These are phyloP conservation scores for Tuta absoluta DNA, from an alignment of 2,888 invertebrate genomes.

Conservation along the genomic window DNA sequence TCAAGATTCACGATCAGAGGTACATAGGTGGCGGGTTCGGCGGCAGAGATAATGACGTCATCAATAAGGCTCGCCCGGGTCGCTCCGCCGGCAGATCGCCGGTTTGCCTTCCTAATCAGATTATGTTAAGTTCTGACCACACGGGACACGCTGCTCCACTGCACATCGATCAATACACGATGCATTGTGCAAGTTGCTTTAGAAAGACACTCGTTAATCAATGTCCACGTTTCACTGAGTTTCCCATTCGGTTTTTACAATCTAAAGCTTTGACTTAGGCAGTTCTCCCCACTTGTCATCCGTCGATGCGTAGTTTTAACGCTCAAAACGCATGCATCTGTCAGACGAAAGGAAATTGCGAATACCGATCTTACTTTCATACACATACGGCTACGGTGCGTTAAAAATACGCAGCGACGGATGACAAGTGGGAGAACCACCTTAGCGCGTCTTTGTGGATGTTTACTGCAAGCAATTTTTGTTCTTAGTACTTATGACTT, in stretches of 20 bases:
- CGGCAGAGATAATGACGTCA: constrained; percentile 37
- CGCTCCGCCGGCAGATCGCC: constrained; percentile 26
- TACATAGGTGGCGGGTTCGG: constrained; percentile 26
- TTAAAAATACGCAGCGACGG: too few relatives aligned
- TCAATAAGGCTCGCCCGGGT: constrained; percentile 35
- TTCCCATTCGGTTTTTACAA: not conserved
- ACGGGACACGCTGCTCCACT: constrained; percentile 38
- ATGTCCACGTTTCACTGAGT: constrained; percentile 7
- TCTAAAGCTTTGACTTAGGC: not conserved
- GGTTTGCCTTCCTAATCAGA: constrained; percentile 46
- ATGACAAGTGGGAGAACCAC: too few relatives aligned
- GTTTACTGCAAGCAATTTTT: too few relatives aligned
- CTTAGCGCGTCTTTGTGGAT: too few relatives aligned
- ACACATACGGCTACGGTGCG: too few relatives aligned
- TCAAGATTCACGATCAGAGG: constrained; percentile 30
- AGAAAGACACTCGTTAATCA: constrained; percentile 18
- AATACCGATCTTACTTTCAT: too few relatives aligned
- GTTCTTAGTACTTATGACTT: too few relatives aligned
- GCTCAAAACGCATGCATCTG: too few relatives aligned
- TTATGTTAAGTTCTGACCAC: constrained; percentile 46
- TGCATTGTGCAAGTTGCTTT: constrained; percentile 17
- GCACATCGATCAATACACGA: constrained; percentile 38
- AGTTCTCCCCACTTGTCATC: too few relatives aligned
- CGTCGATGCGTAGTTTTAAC: too few relatives aligned
- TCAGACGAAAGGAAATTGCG: too few relatives aligned